phyloP scores from a whole-genome alignment of 1,140 invertebrate species.

The Drosophila busckii region DNA sequence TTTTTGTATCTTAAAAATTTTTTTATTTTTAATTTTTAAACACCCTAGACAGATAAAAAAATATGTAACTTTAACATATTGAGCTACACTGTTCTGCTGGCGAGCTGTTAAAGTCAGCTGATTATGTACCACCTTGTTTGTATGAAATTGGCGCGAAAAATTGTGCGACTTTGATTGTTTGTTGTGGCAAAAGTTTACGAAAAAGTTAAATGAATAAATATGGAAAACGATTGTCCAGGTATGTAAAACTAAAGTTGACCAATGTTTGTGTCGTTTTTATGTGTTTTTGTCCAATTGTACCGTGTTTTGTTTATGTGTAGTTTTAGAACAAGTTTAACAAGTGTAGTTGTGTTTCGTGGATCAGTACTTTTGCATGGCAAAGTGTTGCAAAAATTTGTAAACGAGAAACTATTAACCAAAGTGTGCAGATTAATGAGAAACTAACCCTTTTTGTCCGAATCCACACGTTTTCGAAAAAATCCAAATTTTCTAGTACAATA shows the following conservation, averaged over 20 bases:
- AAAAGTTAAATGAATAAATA: slow-evolving; percentile 4
- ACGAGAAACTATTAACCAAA: background rate
- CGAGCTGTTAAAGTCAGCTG: slow-evolving; percentile 6
- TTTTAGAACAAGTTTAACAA: slow-evolving; percentile 7
- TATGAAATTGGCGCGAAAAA: slow-evolving; percentile 2
- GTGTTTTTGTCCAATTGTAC: slow-evolving; percentile 1
- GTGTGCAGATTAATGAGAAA: too few species aligned
- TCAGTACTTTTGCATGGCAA: slow-evolving; percentile 7
- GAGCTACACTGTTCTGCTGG: background rate
- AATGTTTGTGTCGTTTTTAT: background rate
- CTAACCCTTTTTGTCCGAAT: slow-evolving; percentile 8
- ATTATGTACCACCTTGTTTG: slow-evolving; percentile 1
- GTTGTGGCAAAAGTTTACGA: background rate
- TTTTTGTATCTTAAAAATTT: too few species aligned
- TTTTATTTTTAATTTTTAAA: background rate
- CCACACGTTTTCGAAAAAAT: slow-evolving; percentile 10
- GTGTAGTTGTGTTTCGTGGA: slow-evolving; percentile 10
- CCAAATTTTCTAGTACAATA: slow-evolving; percentile 6
- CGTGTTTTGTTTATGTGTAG: slow-evolving; percentile 6
- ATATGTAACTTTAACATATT: background rate
- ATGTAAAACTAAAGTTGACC: slow-evolving; percentile 4
- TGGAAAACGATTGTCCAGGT: background rate
- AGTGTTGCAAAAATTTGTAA: slow-evolving; percentile 6
- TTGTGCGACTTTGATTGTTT: background rate
- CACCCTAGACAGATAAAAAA: slow-evolving; percentile 2